Evolutionary conservation across 2,888 invertebrate genomes (phyloP).

Genomic region (Himalopsyche kuldschensis): DNA sequence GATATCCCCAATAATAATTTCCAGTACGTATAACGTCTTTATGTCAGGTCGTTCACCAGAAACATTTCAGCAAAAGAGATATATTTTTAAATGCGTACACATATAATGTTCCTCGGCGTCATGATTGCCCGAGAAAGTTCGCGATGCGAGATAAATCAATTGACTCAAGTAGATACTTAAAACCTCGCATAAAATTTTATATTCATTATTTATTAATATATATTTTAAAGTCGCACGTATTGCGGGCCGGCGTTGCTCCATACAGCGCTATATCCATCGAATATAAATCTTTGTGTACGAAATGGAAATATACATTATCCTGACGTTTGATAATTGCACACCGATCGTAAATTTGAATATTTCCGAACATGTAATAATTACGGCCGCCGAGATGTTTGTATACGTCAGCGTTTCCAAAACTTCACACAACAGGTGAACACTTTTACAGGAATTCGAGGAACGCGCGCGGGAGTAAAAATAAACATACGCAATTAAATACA

Average conservation of each 20-base stretch:
- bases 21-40: too few species aligned
- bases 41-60: neutral
- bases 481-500: too few species aligned
- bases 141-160: neutral
- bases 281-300: neutral
- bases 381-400: neutral
- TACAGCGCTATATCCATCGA: neutral
- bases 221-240: neutral
- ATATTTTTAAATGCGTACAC: neutral
- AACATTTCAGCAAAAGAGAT: neutral
- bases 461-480: too few species aligned
- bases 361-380: constrained; percentile 8
- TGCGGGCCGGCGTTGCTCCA: neutral
- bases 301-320: neutral
- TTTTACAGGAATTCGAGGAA: too few species aligned
- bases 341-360: constrained; percentile 1
- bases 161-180: neutral
- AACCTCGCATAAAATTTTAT: neutral
- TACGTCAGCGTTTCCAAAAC: neutral
- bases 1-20: too few species aligned
- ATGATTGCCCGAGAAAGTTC: neutral
- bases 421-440: neutral
- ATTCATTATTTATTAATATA: neutral
- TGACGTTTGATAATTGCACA: constrained; percentile 2
- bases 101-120: neutral